Evolutionary conservation across 92 coral and sea anemone genomes (phyloP).

Genomic region (Porites divaricata): DNA sequence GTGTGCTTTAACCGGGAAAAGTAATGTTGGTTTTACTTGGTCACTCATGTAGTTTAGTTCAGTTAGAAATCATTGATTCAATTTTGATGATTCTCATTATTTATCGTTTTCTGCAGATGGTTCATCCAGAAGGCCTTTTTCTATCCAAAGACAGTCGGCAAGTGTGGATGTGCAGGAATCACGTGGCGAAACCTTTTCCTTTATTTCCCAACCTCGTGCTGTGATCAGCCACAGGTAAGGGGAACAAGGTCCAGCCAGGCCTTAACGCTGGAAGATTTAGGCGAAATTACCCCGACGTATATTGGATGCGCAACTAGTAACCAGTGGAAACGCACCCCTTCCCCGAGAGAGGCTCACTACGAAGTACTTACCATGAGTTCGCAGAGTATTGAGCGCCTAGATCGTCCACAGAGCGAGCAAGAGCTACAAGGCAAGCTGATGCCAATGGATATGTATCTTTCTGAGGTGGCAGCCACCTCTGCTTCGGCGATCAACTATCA

Average conservation of each 20-base stretch:
- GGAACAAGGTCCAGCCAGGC: slow-evolving; percentile 30
- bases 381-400: slow-evolving; percentile 65
- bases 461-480: slow-evolving; percentile 84
- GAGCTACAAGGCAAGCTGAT: slow-evolving; percentile 57
- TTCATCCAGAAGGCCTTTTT: slow-evolving; percentile 72
- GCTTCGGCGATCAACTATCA: slow-evolving; percentile 77
- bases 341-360: slow-evolving; percentile 24
- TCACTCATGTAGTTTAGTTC: too few relatives aligned
- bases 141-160: slow-evolving; percentile 60
- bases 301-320: slow-evolving; percentile 77
- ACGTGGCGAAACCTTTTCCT: background rate
- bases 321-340: slow-evolving; percentile 62
- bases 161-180: slow-evolving; percentile 48
- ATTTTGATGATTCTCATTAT: too few relatives aligned
- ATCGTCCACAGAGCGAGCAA: slow-evolving; percentile 44
- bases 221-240: slow-evolving; percentile 8
- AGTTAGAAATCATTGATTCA: too few relatives aligned
- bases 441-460: slow-evolving; percentile 73
- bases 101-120: slow-evolving; percentile 45
- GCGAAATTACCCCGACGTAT: slow-evolving; percentile 72
- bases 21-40: too few relatives aligned
- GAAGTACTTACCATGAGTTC: slow-evolving; percentile 71
- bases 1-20: too few relatives aligned
- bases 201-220: too few relatives aligned
- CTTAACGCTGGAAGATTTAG: slow-evolving; percentile 66